Percentiles rank a stretch among this genome's conserved stretches.
Evolutionary conservation across 2,888 invertebrate genomes (phyloP).

Genomic region (Dicyrtoma fusca): DNA sequence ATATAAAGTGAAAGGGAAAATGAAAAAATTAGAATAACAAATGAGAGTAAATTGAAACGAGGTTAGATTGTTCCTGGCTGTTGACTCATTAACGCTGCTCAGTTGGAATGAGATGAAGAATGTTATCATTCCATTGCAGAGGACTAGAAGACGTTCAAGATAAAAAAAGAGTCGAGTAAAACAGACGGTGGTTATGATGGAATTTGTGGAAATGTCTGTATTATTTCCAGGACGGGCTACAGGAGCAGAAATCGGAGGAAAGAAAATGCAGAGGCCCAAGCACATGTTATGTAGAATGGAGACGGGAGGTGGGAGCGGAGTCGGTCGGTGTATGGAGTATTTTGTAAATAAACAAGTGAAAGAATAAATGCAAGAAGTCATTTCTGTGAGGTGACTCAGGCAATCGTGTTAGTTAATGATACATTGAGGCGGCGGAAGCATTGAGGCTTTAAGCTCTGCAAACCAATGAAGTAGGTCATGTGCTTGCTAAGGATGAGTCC

Average conservation of each 20-base stretch:
- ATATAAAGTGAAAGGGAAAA: not conserved
- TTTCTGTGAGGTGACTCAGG: slow-evolving; percentile 23
- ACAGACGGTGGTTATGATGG: not conserved
- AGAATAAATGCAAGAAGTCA: slow-evolving; percentile 3
- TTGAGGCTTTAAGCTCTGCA: slow-evolving; percentile 17
- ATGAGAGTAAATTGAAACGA: slow-evolving; percentile 24
- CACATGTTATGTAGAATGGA: not conserved
- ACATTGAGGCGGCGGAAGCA: slow-evolving; percentile 33
- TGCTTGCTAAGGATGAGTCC: slow-evolving; percentile 39
- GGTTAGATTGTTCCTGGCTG: slow-evolving; percentile 4
- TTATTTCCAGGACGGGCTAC: no score
- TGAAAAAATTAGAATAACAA: slow-evolving; percentile 27
- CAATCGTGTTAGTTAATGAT: slow-evolving; percentile 28
- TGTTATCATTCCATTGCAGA: not conserved
- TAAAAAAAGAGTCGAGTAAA: not conserved
- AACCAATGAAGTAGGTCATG: slow-evolving; percentile 40
- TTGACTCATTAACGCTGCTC: slow-evolving; percentile 9
- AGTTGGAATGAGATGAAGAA: not conserved
- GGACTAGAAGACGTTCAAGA: not conserved
- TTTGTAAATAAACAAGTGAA: not conserved
- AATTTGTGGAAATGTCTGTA: not conserved
- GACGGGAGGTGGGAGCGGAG: not conserved
- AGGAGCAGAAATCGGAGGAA: not conserved
- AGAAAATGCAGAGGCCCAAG: not conserved
- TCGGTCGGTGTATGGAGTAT: not conserved